phyloP scores from a whole-genome alignment of 2,888 invertebrate species.

The Dorcus hopei region DNA sequence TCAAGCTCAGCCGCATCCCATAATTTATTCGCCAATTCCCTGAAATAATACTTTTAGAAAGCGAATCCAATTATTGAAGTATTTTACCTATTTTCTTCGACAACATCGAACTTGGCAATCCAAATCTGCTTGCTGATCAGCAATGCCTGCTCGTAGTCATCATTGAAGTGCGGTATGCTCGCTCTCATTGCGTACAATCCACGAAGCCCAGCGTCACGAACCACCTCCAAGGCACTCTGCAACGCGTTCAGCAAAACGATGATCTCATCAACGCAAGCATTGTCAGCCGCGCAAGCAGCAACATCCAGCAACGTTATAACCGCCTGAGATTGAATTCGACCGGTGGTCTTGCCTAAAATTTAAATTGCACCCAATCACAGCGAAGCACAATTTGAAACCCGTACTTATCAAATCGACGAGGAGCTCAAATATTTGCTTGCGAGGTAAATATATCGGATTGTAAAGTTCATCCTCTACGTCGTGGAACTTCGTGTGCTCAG shows the following conservation, averaged over 20 bases:
- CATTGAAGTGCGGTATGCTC: slow-evolving; percentile 61
- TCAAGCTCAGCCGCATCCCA: slow-evolving; percentile 59
- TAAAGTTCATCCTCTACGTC: slow-evolving; percentile 47
- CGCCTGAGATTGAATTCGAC: slow-evolving; percentile 74
- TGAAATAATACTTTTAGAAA: slow-evolving; percentile 26
- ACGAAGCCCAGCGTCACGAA: slow-evolving; percentile 77
- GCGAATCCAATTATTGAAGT: neutral
- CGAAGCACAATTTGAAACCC: slow-evolving; percentile 28
- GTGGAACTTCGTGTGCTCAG: slow-evolving; percentile 66
- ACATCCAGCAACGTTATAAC: slow-evolving; percentile 78
- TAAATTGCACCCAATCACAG: neutral
- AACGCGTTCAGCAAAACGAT: slow-evolving; percentile 69
- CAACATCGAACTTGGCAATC: slow-evolving; percentile 79
- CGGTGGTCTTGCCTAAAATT: slow-evolving; percentile 57
- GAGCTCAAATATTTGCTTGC: slow-evolving; percentile 76
- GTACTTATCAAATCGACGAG: slow-evolving; percentile 74
- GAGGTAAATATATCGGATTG: slow-evolving; percentile 77
- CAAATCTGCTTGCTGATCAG: slow-evolving; percentile 71
- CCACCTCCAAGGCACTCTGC: slow-evolving; percentile 67
- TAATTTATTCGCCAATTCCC: slow-evolving; percentile 60
- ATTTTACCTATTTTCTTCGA: slow-evolving; percentile 66
- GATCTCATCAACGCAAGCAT: slow-evolving; percentile 68
- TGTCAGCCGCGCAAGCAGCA: slow-evolving; percentile 64
- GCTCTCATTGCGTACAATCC: slow-evolving; percentile 64
- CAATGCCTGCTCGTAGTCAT: slow-evolving; percentile 58